Base-by-base conservation (phyloP, 2,113 vertebrate genomes). In the Pardalotus punctatus region DNA sequence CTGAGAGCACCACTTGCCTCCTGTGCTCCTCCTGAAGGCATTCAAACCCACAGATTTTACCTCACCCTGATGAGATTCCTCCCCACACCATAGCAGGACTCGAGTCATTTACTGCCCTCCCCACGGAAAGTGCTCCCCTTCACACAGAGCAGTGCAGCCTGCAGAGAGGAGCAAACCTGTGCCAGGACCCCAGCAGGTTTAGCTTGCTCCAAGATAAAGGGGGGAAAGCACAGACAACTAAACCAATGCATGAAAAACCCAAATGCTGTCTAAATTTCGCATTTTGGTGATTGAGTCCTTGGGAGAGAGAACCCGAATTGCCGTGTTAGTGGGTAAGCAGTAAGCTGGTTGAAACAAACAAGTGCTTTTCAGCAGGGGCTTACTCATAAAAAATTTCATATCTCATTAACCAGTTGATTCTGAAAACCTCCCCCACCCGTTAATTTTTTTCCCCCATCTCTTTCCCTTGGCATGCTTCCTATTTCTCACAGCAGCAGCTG, bases 401-500 rank as follows among this genome's bases (percentile, higher is more conserved):
- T 95, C 70, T 89, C 97, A 96, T 96, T 97, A 97, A 96, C 96
- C 77, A 94, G 86, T 97, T 96, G 95, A 97, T 97, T 97, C 93
- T 97, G 96, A 81, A 97, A 97, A 93, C 95, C 96, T 93, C 79
- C 82, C 97, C 93, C 85, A 61, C 45, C 67, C 93, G 8, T 64
- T 88, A 31, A 57, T 94, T 95, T 92, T 92, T 96, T 90, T 48
- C 83, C 81, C 96, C 97, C 94, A 95, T 97, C 93, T 86, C 89
- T 79, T 97, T 95, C 48, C 93, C 94, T 98, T 98, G 98, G 98
- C 98, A 97, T 35, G 80, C 83, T 70, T 98, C 98, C 98, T 97
- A 97, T 97, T 98, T 98, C 97, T 97, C 83, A 82, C 91, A 97
- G 96, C 96, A 96, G 97, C 98, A 98, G 98, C 98, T 98, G 98